Evolutionary conservation across 1,140 invertebrate species (phyloP), one percentile per base, ranked within the genome.

Genomic region (Drosophila tani): DNA sequence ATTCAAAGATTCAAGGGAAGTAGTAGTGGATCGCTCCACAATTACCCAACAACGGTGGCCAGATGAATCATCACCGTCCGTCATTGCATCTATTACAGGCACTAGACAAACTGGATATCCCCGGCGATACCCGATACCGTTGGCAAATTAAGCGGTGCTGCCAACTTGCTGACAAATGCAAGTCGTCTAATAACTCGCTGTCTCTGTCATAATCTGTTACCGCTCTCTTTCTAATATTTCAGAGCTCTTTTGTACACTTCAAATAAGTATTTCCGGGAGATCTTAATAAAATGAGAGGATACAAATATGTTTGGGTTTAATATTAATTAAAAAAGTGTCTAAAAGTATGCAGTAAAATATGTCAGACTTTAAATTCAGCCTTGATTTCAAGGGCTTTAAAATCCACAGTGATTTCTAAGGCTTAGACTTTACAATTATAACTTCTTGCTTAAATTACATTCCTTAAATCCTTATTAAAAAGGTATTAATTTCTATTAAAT

Each of bases 121-220:
- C 45, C 45, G 27, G 12, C n/a, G 65, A 55, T 60, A 79, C 1
- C 51, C 29, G 67, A 82, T 84, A 57, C 66, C 45, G 38, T 38
- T 66, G 21, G 56, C 75, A 79, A 82, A 79, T 77, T 63, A 87
- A 84, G 68, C 78, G 68, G 51, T 62, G 76, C 83, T 86, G 82
- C 83, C 80, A 86, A 86, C 82, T 86, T 82, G 82, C 58, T 78
- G 75, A 85, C 82, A 85, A 86, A 79, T 67, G 58, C 60, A 68
- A 87, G 53, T 32, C 51, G 51, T 75, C 80, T 73, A 86, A 86
- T 76, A 78, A 82, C 66, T 71, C 32, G 21, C 41, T 27, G 12
- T 35, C 58, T 24, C 47, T 32, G 24, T 35, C 47, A 12, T 17
- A n/a, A 9, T 46, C 14, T 12, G 6, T 17, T 2, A 17, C 5